Base-by-base conservation (phyloP, 2,797 vertebrate species). In the Phylloscopus collybita region DNA sequence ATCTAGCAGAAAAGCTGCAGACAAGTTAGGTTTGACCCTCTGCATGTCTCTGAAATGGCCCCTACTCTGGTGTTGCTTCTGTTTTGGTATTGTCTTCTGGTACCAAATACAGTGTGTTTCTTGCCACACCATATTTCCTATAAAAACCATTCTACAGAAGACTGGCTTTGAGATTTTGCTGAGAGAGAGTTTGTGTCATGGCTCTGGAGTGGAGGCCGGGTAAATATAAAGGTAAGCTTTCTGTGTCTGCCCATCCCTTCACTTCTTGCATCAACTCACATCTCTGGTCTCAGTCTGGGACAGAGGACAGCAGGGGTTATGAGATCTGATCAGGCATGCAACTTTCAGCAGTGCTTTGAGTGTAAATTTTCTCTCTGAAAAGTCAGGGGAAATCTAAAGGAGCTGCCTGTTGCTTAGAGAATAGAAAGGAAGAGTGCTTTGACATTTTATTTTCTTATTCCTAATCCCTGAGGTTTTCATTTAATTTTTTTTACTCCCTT, bases 371-470 rank as follows among this genome's bases (percentile, higher is more conserved):
- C 36, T 38, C 29, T 61, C 56, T 84, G 51, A 62, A 79, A 91
- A 88, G 36, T 73, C 60, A 60, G 19, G 34, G 21, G 36, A 84
- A 80, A 81, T 57, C n/a, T 82, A 34, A 88, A 83, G 78, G 38
- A 74, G 53, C 34, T 86, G 67, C 73, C 83, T 88, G 93, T 96
- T 92, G 92, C 88, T 93, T 70, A 73, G 66, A 86, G 83, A 74
- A 84, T 11, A 78, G 34, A 82, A 57, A 85, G 61, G 51, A 88
- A 34, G 80, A 93, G 27, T 0, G 0, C 60, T 88, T 92, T 88
- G 88, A 76, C 83, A 19, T 51, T 65, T 10, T 53, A 9, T 90
- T 95, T 93, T 82, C 56, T 81, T 88, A 64, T 64, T 88, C 42
- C 36, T 86, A 88, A 64, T 82, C 62, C 82, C 62, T 47, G 2